phyloP scores from a whole-genome alignment of 2,888 invertebrate genomes.

The Epiblema foenella region DNA sequence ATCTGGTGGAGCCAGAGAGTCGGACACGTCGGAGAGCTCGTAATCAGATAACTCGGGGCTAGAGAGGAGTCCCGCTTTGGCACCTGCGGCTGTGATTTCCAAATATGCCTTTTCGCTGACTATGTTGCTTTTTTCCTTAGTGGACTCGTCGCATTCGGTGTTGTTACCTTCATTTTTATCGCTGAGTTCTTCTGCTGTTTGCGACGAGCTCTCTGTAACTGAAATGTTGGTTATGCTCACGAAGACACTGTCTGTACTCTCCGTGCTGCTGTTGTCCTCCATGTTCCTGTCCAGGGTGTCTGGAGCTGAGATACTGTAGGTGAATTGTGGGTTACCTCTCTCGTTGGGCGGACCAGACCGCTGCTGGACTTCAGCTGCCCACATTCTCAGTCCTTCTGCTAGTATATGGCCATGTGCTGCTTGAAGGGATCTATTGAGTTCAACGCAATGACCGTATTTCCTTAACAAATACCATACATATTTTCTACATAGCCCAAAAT shows the following conservation, averaged over 20 bases:
- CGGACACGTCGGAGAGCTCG: slow-evolving; percentile 8
- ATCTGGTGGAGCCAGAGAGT: slow-evolving; percentile 5
- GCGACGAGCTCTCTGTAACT: not conserved
- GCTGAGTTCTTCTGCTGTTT: not conserved
- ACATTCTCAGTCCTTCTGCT: not conserved
- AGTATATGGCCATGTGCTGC: not conserved
- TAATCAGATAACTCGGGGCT: not conserved
- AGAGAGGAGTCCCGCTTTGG: not conserved
- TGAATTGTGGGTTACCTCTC: not conserved
- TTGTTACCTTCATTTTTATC: not conserved
- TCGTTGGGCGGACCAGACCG: not conserved
- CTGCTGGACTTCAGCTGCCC: not conserved
- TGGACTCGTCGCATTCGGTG: too few relatives aligned
- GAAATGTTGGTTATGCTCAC: too few relatives aligned
- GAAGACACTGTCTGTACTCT: too few relatives aligned
- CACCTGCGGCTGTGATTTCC: not conserved
- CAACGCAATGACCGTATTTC: not conserved
- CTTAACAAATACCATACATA: not conserved
- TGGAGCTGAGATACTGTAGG: not conserved
- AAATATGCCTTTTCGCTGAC: slow-evolving; percentile 2
- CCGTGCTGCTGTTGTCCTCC: not conserved
- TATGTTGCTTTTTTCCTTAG: slow-evolving; percentile 6
- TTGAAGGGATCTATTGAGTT: not conserved
- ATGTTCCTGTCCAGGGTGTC: not conserved
- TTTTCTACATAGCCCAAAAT: not conserved